These are phyloP conservation scores for Lasioglossum morio DNA, from an alignment of 2,888 invertebrate species.

Conservation along the genomic window DNA sequence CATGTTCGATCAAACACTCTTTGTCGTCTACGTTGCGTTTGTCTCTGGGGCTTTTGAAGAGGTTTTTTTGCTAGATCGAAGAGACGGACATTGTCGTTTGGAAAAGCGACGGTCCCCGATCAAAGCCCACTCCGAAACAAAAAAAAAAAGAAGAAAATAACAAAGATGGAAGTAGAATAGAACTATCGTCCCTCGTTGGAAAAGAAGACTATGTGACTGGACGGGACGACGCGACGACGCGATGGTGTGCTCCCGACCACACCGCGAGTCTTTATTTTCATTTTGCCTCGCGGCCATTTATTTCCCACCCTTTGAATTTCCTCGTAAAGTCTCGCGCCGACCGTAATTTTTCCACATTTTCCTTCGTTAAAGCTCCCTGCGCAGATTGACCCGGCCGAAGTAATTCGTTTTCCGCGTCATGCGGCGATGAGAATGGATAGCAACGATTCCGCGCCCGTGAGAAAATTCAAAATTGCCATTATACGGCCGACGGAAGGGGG, in stretches of 20 bases:
- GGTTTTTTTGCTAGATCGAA: neutral
- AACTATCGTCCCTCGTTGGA: neutral
- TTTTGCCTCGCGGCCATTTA: slow-evolving; percentile 17
- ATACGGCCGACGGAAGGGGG: neutral
- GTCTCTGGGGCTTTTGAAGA: neutral
- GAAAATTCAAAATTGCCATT: slow-evolving; percentile 44
- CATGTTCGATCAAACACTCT: neutral
- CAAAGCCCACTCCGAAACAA: neutral
- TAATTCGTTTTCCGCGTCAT: slow-evolving; percentile 29
- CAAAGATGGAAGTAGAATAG: neutral
- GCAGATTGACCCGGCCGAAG: slow-evolving; percentile 32
- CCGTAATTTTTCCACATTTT: slow-evolving; percentile 55
- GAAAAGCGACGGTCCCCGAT: neutral
- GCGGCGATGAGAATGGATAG: slow-evolving; percentile 35
- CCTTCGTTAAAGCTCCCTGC: slow-evolving; percentile 39
- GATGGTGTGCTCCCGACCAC: neutral
- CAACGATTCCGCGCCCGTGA: slow-evolving; percentile 12
- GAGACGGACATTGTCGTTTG: neutral
- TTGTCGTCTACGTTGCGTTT: neutral
- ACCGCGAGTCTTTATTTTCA: slow-evolving; percentile 36
- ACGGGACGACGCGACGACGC: no score
- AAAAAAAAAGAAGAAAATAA: neutral
- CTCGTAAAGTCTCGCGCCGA: slow-evolving; percentile 10
- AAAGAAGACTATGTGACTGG: neutral
- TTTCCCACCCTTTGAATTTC: slow-evolving; percentile 28